phyloP scores from a whole-genome alignment of 2,797 vertebrate genomes.

The Petrocephalus schoutedeni region DNA sequence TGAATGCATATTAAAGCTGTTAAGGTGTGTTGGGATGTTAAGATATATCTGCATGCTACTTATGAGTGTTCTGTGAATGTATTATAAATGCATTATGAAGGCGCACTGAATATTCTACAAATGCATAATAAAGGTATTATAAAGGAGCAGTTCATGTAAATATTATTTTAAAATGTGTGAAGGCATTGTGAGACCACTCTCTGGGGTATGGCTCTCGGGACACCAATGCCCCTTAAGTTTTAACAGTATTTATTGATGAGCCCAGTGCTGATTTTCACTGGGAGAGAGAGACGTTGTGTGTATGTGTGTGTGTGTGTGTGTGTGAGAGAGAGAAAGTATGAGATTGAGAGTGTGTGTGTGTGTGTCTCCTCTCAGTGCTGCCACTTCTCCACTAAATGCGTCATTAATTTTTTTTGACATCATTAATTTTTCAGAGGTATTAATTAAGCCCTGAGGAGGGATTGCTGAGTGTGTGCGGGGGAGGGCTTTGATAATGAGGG shows the following conservation, averaged over 20 bases:
- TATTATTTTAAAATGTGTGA: background rate
- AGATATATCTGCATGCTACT: background rate
- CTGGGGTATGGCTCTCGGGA: background rate
- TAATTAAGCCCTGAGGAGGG: slow-evolving; percentile 26
- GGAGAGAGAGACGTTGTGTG: background rate
- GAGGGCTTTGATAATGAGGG: background rate
- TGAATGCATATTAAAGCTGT: background rate
- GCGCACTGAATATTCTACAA: background rate
- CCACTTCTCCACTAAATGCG: background rate
- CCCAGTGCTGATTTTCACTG: background rate
- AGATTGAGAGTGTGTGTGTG: background rate
- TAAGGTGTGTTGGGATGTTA: background rate
- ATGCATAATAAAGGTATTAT: background rate
- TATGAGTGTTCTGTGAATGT: background rate
- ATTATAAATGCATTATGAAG: background rate
- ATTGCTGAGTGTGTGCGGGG: background rate
- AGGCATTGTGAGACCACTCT: background rate
- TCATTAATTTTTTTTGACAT: background rate
- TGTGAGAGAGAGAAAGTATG: background rate
- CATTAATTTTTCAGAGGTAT: slow-evolving; percentile 28
- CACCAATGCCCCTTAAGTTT: background rate
- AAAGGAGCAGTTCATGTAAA: background rate
- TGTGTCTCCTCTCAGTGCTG: background rate
- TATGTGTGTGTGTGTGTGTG: background rate
- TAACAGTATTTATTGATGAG: background rate